Percentiles rank a stretch among this genome's conserved stretches.
Evolutionary conservation across 2,113 vertebrate genomes (phyloP).

Genomic region (Sphaerodactylus townsendi): DNA sequence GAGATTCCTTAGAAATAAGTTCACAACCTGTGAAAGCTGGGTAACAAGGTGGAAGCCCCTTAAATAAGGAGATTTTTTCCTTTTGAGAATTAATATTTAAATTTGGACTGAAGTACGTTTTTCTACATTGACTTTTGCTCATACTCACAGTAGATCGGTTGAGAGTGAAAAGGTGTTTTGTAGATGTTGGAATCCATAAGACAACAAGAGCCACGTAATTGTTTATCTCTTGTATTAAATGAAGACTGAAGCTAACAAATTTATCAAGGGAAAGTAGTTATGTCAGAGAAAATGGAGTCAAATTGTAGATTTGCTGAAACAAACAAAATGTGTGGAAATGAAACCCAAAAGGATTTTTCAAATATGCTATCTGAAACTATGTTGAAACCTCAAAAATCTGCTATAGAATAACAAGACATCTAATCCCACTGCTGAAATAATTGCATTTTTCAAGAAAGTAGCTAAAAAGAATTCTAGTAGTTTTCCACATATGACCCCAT

Average conservation of each 20-base stretch:
- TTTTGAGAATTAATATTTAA: neutral
- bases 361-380: neutral
- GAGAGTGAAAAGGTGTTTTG: neutral
- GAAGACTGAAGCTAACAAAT: neutral
- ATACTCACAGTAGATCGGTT: neutral
- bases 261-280: neutral
- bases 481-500: neutral
- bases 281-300: neutral
- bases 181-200: neutral
- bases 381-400: constrained; percentile 6
- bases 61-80: neutral
- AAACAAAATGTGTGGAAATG: constrained; percentile 10
- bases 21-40: too few species aligned
- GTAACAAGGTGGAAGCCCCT: neutral
- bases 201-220: neutral
- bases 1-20: too few species aligned
- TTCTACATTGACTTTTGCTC: neutral
- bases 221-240: neutral
- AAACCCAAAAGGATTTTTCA: constrained; percentile 25
- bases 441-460: constrained; percentile 14
- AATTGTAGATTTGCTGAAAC: neutral
- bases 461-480: neutral
- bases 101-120: neutral
- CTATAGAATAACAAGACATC: constrained; percentile 12
- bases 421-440: constrained; percentile 22